Evolutionary conservation across 2,888 invertebrate genomes (phyloP).

Genomic region (Oscheius onirici): DNA sequence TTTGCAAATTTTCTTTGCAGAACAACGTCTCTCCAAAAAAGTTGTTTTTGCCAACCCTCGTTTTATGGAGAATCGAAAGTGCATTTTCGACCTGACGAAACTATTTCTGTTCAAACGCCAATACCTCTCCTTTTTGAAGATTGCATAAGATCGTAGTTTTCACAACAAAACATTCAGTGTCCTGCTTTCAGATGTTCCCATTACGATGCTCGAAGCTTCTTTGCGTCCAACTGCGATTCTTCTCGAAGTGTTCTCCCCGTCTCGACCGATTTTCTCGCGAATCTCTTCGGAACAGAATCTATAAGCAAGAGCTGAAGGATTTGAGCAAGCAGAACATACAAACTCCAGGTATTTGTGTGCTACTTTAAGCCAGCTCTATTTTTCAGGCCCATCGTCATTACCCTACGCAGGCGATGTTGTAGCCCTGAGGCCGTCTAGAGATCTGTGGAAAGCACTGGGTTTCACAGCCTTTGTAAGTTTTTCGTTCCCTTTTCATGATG

Average conservation of each 20-base stretch:
- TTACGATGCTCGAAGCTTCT: no score
- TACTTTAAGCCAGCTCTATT: not conserved
- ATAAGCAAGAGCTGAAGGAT: conserved; percentile 46
- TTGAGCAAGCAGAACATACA: conserved; percentile 35
- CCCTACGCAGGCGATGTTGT: conserved; percentile 43
- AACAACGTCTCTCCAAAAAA: no score
- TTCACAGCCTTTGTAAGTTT: conserved; percentile 54
- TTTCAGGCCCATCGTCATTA: conserved; percentile 1
- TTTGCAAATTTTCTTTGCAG: no score
- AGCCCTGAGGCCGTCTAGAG: conserved; percentile 49
- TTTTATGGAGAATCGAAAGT: no score
- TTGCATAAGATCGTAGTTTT: no score
- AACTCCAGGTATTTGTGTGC: conserved; percentile 28
- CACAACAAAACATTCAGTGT: no score
- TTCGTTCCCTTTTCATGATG: no score
- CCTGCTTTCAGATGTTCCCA: no score
- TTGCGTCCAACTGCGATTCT: conserved; percentile 23
- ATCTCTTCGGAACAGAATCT: conserved; percentile 41
- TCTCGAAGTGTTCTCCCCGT: conserved; percentile 35
- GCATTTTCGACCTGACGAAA: no score
- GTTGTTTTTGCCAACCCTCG: no score
- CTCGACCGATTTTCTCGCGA: conserved; percentile 44
- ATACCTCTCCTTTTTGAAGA: no score
- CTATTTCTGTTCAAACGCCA: no score
- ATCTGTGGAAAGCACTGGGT: conserved; percentile 52